A percentile compares a stretch with the other conserved stretches of the same genome.
These are phyloP conservation scores for Phalloptychus januarius DNA, from an alignment of 2,797 vertebrate genomes.

Conservation along the genomic window DNA sequence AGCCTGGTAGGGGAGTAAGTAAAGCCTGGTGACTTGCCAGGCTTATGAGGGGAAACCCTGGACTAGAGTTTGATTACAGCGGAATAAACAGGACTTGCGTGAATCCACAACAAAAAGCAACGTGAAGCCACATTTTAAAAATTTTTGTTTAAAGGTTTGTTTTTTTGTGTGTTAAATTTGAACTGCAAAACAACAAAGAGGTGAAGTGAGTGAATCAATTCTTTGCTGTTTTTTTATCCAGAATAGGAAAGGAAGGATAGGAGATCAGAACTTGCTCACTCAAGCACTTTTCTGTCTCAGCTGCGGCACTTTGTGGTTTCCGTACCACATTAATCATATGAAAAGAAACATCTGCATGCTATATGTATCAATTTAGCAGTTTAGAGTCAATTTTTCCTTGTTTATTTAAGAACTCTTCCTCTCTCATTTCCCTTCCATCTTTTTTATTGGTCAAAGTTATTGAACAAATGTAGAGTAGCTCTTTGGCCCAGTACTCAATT, in stretches of 20 bases:
- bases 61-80: too few relatives aligned
- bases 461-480: too few relatives aligned
- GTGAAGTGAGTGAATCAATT: constrained; percentile 50
- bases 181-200: constrained; percentile 14
- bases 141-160: constrained; percentile 18
- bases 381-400: background rate
- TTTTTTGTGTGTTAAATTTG: constrained; percentile 17
- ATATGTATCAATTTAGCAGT: background rate
- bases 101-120: background rate
- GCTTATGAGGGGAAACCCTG: too few relatives aligned
- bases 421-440: background rate
- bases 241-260: constrained; percentile 56
- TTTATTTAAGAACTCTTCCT: background rate
- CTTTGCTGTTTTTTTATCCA: constrained; percentile 28
- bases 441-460: background rate
- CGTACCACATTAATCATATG: constrained; percentile 63
- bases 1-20: too few relatives aligned
- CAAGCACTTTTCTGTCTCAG: constrained; percentile 53
- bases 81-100: too few relatives aligned
- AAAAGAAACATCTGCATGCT: background rate
- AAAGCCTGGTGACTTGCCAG: too few relatives aligned
- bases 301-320: constrained; percentile 53
- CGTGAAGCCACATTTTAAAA: constrained; percentile 32
- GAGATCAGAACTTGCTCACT: constrained; percentile 60
- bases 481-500: too few relatives aligned